These are phyloP conservation scores for Nymphalis urticae DNA, from an alignment of 2,888 invertebrate species.

Conservation along the genomic window DNA sequence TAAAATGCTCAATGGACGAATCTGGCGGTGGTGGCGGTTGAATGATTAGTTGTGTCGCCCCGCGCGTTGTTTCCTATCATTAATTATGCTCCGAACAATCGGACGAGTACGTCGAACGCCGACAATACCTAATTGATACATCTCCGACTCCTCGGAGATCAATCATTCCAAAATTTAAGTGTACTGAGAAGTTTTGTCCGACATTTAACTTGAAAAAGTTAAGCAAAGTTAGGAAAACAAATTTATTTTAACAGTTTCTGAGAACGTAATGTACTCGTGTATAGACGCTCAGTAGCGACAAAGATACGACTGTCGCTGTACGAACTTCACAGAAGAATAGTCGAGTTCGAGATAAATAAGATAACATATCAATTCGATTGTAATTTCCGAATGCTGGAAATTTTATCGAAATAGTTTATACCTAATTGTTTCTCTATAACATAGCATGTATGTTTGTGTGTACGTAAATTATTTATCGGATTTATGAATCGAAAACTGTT, in stretches of 20 bases:
- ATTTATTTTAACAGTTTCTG: not conserved
- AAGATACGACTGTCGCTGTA: too few relatives aligned
- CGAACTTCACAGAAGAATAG: too few relatives aligned
- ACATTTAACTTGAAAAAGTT: constrained; percentile 7
- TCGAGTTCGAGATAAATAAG: too few relatives aligned
- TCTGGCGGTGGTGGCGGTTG: constrained; percentile 19
- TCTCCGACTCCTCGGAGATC: constrained; percentile 24
- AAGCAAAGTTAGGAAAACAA: not conserved
- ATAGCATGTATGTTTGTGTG: too few relatives aligned
- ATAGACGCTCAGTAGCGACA: too few relatives aligned
- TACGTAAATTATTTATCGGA: too few relatives aligned
- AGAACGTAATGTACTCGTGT: too few relatives aligned
- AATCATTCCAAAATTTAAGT: constrained; percentile 22
- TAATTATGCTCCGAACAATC: constrained; percentile 31
- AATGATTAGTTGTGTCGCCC: constrained; percentile 32
- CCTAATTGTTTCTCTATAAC: too few relatives aligned
- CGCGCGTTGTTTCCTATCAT: constrained; percentile 28
- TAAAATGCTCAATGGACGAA: constrained; percentile 29
- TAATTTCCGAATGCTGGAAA: too few relatives aligned
- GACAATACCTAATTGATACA: constrained; percentile 34
- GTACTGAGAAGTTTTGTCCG: constrained; percentile 23
- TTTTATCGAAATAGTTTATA: too few relatives aligned
- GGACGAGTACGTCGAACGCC: constrained; percentile 23
- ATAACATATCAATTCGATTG: too few relatives aligned
- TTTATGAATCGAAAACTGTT: too few relatives aligned